Evolutionary conservation across 2,113 vertebrate genomes (phyloP), one percentile per base, ranked within the genome.

Genomic region (Bubo bubo): DNA sequence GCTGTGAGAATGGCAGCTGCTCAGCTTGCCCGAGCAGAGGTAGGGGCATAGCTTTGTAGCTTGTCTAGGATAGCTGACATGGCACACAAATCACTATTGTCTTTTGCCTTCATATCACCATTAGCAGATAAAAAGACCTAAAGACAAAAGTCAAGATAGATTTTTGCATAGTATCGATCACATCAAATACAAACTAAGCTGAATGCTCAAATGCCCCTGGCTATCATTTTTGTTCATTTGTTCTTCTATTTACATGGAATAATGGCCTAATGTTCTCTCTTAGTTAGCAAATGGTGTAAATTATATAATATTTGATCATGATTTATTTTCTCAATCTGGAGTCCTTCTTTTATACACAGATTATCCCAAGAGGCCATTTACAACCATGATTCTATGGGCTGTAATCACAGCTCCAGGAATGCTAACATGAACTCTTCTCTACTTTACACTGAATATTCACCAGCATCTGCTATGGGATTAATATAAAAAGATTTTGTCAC

Each of bases 371-470:
- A 95, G 94, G 60, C 92, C 87, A 77, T 97, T 97, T 95, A 92
- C 63, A 81, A 41, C 91, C 81, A 49, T 83, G 77, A 90, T 86
- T 95, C 87, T 73, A 23, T 59, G 87, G 79, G 47, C 66, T 68
- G 37, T 93, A 95, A 97, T 97, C 80, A 63, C 94, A 97, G 96
- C 47, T 82, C 95, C 76, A 95, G 88, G 94, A 97, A 97, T 92
- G 89, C 71, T 96, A 97, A 95, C 93, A 94, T 95, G 87, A 85
- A 93, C 89, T 92, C 82, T 95, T 93, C 93, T 91, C 91, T 92
- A 53, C 59, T 95, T 96, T 92, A 94, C 74, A n/a, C 92, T 98
- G 96, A 98, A 98, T 98, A 98, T 98, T 97, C 97, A 98, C 97
- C 73, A 97, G 83, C 97, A 98, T 97, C 97, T 98, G 97, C 92